These are phyloP conservation scores for Sinocyclocheilus maitianheensis DNA, from an alignment of 2,113 vertebrate species.

Conservation along the genomic window DNA sequence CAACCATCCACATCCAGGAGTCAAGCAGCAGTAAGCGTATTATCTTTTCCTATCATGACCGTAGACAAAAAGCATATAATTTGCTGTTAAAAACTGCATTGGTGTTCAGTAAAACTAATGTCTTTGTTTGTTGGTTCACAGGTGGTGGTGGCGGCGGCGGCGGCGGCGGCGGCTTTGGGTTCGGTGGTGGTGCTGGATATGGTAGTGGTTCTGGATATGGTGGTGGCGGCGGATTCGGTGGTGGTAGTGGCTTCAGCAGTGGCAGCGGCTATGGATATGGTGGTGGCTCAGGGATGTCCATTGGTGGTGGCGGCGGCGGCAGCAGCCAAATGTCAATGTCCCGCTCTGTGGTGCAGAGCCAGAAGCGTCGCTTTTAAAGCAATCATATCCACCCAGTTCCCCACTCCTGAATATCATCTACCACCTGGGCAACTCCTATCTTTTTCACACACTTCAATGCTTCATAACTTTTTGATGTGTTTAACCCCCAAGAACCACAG, in stretches of 20 bases:
- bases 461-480: not conserved
- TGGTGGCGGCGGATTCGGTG: not conserved
- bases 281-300: slow-evolving; percentile 50
- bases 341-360: not conserved
- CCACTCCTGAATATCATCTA: not conserved
- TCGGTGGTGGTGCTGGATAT: not conserved
- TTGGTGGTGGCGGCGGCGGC: slow-evolving; percentile 70
- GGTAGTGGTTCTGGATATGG: not conserved
- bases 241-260: slow-evolving; percentile 34
- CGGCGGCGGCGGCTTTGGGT: not conserved
- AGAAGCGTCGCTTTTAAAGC: slow-evolving; percentile 7
- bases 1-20: slow-evolving; percentile 69
- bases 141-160: slow-evolving; percentile 17
- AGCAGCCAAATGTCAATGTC: slow-evolving; percentile 17
- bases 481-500: not conserved
- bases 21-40: slow-evolving; percentile 56
- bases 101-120: not conserved
- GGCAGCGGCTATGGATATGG: slow-evolving; percentile 5
- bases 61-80: not conserved
- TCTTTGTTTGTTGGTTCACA: slow-evolving; percentile 31
- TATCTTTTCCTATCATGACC: not conserved
- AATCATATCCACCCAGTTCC: not conserved
- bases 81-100: not conserved
- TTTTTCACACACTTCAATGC: slow-evolving; percentile 1
- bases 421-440: not conserved